Base-by-base conservation (phyloP, 2,888 invertebrate species). In the Teleogryllus oceanicus region DNA sequence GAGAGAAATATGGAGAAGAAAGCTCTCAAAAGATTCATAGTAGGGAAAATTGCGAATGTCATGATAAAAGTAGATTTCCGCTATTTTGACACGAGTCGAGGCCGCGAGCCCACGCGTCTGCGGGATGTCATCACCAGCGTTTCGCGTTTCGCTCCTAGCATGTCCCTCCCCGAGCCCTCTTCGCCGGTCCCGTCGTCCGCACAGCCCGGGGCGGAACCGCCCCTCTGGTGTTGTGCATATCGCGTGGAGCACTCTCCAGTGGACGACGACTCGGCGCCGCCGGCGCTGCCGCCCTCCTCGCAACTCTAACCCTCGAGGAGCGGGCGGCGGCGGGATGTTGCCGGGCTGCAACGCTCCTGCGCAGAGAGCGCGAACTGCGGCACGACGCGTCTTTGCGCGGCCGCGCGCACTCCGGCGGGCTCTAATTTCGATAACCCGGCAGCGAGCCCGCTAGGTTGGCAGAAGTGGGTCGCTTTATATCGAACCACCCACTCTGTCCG, bases 351-450 rank as follows among this genome's bases (percentile, higher is more conserved):
- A 4, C 62, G 62, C 62, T 13, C 13, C 62, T 13, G 16, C 62
- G n/a, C 62, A 18, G 62, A 62, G n/a, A 16, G 62, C 62, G 62
- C 11, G 16, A 13, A 4, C 13, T 62, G 37, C 37, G 37, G 37
- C 37, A 37, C 8, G 37, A 37, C 37, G 37, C 37, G 5, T 5
- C 37, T 37, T 37, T 37, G 37, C 37, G 37, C 37, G 8, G 8
- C 37, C 37, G 37, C 37, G 37, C 2, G 2, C 24, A 2, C 24
- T 2, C 2, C 24, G 24, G 62, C 62, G 16, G 62, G 16, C 62
- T 62, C 62, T 62, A 62, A 62, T 62, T 62, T 62, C 62, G 62
- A 62, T 62, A 62, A 62, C 62, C 62, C 62, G 62, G 62, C 62
- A 62, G 62, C n/a, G n/a, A 13, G 62, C 62, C 62, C 62, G 62